Conservation (phyloP, 2,797 vertebrate species). For the Lemur catta region DNA sequence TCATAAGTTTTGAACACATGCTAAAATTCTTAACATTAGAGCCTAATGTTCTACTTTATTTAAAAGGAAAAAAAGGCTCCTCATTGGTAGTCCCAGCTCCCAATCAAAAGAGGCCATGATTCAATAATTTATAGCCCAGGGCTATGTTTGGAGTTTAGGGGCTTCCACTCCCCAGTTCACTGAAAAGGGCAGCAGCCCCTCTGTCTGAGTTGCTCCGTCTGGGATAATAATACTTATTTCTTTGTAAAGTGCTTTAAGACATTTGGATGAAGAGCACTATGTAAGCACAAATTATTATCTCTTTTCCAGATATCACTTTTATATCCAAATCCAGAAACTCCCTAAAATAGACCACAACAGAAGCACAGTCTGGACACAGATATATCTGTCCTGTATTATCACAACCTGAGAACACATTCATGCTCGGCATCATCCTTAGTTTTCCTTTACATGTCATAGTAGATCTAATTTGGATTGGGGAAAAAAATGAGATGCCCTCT, state of each 20-base stretch:
- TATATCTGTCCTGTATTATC: background rate
- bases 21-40: slow-evolving; percentile 59
- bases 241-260: slow-evolving; percentile 61
- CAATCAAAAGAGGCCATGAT: slow-evolving; percentile 28
- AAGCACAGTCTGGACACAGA: background rate
- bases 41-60: slow-evolving; percentile 20
- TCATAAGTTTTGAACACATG: slow-evolving; percentile 18
- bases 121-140: slow-evolving; percentile 36
- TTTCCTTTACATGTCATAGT: background rate
- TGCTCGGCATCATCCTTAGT: background rate
- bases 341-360: slow-evolving; percentile 33
- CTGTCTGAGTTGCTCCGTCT: slow-evolving; percentile 70
- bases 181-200: slow-evolving; percentile 43
- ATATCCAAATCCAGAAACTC: slow-evolving; percentile 64
- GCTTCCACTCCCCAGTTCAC: background rate
- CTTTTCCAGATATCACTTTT: slow-evolving; percentile 72
- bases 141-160: background rate
- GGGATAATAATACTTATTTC: slow-evolving; percentile 75
- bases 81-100: slow-evolving; percentile 2
- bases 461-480: background rate
- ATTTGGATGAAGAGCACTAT: slow-evolving; percentile 66
- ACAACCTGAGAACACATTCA: background rate
- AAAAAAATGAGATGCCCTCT: background rate
- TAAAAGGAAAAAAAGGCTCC: background rate
- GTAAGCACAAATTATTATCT: slow-evolving; percentile 69